These are phyloP conservation scores for Rhynchonema sp. DNA, from an alignment of 2,888 invertebrate genomes.

Conservation along the genomic window DNA sequence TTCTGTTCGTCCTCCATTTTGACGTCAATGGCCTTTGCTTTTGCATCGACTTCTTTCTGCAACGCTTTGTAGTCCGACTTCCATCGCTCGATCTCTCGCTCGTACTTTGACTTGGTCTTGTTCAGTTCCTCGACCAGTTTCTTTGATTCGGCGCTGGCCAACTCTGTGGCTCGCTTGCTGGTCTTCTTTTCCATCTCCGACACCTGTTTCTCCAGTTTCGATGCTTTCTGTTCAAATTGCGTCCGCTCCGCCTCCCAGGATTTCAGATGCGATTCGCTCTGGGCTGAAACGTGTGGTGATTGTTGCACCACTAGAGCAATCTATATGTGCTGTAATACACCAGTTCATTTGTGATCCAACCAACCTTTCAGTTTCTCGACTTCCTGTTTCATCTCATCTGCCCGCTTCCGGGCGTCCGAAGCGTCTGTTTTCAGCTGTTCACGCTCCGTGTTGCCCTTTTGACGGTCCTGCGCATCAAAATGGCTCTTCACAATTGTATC, in stretches of 20 bases:
- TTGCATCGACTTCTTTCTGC: constrained; percentile 2
- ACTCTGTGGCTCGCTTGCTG: constrained; percentile 6
- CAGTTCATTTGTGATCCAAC: not conserved
- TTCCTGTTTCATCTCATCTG: constrained; percentile 19
- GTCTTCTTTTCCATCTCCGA: not conserved
- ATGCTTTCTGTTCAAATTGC: not conserved
- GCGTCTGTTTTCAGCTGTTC: constrained; percentile 20
- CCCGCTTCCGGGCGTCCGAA: constrained; percentile 17
- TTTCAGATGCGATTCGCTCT: no score
- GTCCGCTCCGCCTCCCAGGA: not conserved
- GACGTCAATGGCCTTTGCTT: not conserved
- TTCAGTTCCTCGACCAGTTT: constrained; percentile 11
- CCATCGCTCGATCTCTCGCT: not conserved
- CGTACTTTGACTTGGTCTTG: not conserved
- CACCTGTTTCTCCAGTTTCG: constrained; percentile 2
- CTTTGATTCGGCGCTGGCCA: constrained; percentile 9
- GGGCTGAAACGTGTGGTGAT: no score
- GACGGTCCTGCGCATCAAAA: no score
- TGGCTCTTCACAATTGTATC: no score
- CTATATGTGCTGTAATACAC: no score
- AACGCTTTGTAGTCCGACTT: not conserved
- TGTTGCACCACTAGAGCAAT: no score
- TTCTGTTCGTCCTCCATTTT: not conserved
- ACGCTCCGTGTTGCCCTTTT: constrained; percentile 19
- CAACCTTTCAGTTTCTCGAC: not conserved